Percentiles rank a stretch among this genome's conserved stretches.
Conservation (phyloP, 2,888 invertebrate species). For the Microplitis manilae region DNA sequence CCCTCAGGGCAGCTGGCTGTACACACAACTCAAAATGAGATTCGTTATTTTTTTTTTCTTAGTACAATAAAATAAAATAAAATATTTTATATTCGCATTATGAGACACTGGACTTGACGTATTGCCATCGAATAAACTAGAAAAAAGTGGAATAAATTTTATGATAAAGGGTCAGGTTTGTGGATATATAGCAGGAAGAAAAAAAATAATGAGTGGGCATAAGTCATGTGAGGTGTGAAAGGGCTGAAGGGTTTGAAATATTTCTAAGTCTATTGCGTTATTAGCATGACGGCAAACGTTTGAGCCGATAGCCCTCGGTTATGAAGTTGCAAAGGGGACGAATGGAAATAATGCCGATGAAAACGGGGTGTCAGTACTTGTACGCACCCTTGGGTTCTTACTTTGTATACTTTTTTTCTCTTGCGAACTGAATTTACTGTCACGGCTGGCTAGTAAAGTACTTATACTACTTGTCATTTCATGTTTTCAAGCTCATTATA, state of each 20-base stretch:
- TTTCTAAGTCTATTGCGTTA: slow-evolving; percentile 52
- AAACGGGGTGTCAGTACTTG: no score
- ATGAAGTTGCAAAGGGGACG: slow-evolving; percentile 27
- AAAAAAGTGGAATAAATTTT: no score
- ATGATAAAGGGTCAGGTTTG: no score
- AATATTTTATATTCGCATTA: slow-evolving; percentile 13
- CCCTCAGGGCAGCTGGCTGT: slow-evolving; percentile 15
- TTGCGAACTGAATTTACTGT: not conserved
- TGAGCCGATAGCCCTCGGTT: slow-evolving; percentile 56
- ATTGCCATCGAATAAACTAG: slow-evolving; percentile 33
- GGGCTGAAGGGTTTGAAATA: not conserved
- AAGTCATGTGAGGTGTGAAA: slow-evolving; percentile 25
- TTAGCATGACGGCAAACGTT: slow-evolving; percentile 65
- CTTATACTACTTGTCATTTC: not conserved
- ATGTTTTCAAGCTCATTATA: not conserved
- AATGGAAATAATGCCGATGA: not conserved
- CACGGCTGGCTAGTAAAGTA: not conserved
- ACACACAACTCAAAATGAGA: slow-evolving; percentile 12
- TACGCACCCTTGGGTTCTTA: no score
- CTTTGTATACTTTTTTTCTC: not conserved
- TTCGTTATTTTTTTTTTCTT: not conserved
- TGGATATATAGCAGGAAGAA: not conserved
- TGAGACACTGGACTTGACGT: slow-evolving; percentile 32
- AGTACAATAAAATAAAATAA: not conserved
- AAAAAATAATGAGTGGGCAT: slow-evolving; percentile 16